Conservation (phyloP, 2,797 vertebrate genomes). For the Poecilia wingei region DNA sequence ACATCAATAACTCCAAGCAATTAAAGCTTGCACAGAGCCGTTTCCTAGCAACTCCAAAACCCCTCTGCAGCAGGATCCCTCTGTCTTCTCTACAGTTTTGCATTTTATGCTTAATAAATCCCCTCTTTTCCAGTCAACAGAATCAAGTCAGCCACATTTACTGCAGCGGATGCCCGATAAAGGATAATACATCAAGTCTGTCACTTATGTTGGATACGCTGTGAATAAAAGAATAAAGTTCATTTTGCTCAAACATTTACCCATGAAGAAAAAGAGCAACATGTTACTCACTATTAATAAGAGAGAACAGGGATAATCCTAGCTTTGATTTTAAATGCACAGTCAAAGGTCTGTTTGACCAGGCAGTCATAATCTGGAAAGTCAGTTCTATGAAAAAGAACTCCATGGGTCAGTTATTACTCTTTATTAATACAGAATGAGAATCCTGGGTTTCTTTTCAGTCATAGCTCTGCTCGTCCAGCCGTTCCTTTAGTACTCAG, state of each 20-base stretch:
- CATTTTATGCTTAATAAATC: conserved; percentile 32
- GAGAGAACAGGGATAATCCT: not conserved
- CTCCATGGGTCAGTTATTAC: too few species aligned
- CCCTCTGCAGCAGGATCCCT: conserved; percentile 2
- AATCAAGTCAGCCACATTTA: conserved; percentile 18
- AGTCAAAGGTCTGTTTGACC: not conserved
- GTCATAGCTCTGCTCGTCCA: not conserved
- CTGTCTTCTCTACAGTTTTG: conserved; percentile 15
- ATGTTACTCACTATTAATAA: not conserved
- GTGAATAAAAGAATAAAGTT: too few species aligned
- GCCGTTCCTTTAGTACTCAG: not conserved
- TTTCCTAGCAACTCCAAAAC: conserved; percentile 43
- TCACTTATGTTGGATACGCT: not conserved
- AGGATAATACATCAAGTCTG: not conserved
- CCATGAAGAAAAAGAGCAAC: not conserved
- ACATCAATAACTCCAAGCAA: conserved; percentile 18
- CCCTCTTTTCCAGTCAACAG: conserved; percentile 15
- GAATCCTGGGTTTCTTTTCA: not conserved
- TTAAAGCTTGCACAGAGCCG: conserved; percentile 3
- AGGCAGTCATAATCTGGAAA: not conserved
- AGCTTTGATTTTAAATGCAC: not conserved
- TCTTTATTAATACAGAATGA: not conserved
- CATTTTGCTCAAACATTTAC: too few species aligned
- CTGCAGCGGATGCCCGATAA: not conserved
- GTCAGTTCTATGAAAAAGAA: not conserved